A percentile compares a stretch with the other conserved stretches of the same genome.
Evolutionary conservation across 2,888 invertebrate genomes (phyloP).

Genomic region (Diploptera punctata): DNA sequence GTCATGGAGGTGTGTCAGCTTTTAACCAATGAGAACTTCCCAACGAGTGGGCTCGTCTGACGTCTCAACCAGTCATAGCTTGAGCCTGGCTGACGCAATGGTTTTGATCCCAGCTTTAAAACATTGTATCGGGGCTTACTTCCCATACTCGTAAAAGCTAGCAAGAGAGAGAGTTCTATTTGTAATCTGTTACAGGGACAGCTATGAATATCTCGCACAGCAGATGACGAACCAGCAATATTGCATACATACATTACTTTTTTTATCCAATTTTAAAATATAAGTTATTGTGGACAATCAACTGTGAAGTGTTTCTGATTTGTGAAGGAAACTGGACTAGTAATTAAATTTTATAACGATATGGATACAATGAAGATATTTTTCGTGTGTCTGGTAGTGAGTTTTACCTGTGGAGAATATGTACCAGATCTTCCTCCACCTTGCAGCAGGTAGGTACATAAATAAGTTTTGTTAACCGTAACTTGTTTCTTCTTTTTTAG

Average conservation of each 20-base stretch:
- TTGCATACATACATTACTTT: too few relatives aligned
- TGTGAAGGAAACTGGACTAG: too few relatives aligned
- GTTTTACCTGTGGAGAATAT: neutral
- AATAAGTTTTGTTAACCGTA: too few relatives aligned
- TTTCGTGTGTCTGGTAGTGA: neutral
- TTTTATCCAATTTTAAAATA: too few relatives aligned
- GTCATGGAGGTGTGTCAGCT: neutral
- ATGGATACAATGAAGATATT: neutral
- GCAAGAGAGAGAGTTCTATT: neutral
- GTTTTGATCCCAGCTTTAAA: neutral
- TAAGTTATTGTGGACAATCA: too few relatives aligned
- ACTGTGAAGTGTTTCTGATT: too few relatives aligned
- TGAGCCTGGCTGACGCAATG: neutral
- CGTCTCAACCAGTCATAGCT: neutral
- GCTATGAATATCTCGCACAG: neutral
- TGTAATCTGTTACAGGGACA: too few relatives aligned
- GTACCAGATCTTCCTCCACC: slow-evolving; percentile 63
- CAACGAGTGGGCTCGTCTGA: neutral
- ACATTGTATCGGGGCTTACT: neutral
- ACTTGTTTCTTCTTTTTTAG: too few relatives aligned
- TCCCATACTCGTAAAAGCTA: neutral
- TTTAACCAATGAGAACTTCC: neutral
- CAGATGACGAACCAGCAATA: too few relatives aligned
- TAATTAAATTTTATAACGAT: too few relatives aligned
- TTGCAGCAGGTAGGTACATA: slow-evolving; percentile 65